phyloP scores from a whole-genome alignment of 2,888 invertebrate species.

The Lottia scabra region DNA sequence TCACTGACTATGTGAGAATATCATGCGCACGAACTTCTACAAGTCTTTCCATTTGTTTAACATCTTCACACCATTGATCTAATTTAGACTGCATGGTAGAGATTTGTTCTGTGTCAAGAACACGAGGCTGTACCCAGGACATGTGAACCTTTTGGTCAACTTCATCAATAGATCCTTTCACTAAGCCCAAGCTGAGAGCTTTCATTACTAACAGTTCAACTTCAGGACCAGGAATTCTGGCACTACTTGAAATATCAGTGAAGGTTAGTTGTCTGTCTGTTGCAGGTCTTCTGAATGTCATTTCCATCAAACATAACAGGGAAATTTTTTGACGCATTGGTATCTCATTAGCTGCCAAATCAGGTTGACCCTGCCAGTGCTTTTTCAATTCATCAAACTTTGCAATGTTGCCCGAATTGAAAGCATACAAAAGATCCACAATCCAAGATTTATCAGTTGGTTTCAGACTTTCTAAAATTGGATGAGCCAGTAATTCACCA shows the following conservation, averaged over 20 bases:
- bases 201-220: slow-evolving; percentile 98
- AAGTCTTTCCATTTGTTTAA: slow-evolving; percentile 79
- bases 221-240: slow-evolving; percentile 80
- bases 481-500: slow-evolving; percentile 95
- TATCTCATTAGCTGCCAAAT: slow-evolving; percentile 84
- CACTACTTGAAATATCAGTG: slow-evolving; percentile 88
- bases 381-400: slow-evolving; percentile 76
- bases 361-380: slow-evolving; percentile 83
- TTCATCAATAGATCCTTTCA: slow-evolving; percentile 95
- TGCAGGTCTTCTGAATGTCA: slow-evolving; percentile 95
- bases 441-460: slow-evolving; percentile 86
- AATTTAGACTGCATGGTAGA: slow-evolving; percentile 79
- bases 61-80: slow-evolving; percentile 81
- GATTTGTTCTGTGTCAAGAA: slow-evolving; percentile 80
- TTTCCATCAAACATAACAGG: slow-evolving; percentile 96
- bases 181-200: slow-evolving; percentile 92
- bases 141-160: slow-evolving; percentile 81
- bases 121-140: slow-evolving; percentile 89
- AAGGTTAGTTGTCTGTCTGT: slow-evolving; percentile 89
- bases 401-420: slow-evolving; percentile 74
- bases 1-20: slow-evolving; percentile 75
- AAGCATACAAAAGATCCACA: slow-evolving; percentile 77
- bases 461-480: slow-evolving; percentile 87
- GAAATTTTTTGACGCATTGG: slow-evolving; percentile 92
- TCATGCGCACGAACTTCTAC: slow-evolving; percentile 82